Percentiles rank a stretch among this genome's conserved stretches.
phyloP scores from a whole-genome alignment of 2,888 invertebrate genomes.

The Ommatoiulus sabulosus region DNA sequence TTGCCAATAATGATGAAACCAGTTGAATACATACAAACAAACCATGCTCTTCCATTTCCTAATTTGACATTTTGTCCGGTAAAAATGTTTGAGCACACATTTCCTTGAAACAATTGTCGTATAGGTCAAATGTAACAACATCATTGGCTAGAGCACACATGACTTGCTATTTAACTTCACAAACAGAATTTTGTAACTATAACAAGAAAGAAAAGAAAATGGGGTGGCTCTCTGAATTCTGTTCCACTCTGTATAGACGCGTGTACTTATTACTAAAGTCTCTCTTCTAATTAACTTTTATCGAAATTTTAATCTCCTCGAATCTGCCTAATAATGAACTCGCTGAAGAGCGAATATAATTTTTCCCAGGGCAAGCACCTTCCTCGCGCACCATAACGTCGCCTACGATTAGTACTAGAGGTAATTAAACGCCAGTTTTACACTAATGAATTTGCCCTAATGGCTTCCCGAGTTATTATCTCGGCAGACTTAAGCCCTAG shows the following conservation, averaged over 20 bases:
- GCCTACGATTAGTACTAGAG: slow-evolving; percentile 12
- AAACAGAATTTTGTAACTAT: too few relatives aligned
- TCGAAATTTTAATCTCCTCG: slow-evolving; percentile 2
- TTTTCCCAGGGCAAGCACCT: slow-evolving; percentile 6
- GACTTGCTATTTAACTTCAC: too few relatives aligned
- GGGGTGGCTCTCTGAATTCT: too few relatives aligned
- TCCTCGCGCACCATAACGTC: not conserved
- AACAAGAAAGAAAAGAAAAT: too few relatives aligned
- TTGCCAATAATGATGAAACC: too few relatives aligned
- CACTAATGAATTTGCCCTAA: slow-evolving; percentile 43
- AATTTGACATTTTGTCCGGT: too few relatives aligned
- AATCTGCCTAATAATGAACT: slow-evolving; percentile 11
- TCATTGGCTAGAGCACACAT: too few relatives aligned
- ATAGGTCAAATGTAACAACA: too few relatives aligned
- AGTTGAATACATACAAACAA: too few relatives aligned
- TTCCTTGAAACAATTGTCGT: too few relatives aligned
- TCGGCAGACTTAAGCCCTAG: not conserved
- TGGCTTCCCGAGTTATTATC: slow-evolving; percentile 26
- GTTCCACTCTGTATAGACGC: not conserved
- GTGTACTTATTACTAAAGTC: not conserved
- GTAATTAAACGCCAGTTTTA: slow-evolving; percentile 28
- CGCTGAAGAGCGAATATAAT: slow-evolving; percentile 28
- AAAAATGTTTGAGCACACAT: too few relatives aligned
- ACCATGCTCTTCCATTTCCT: too few relatives aligned
- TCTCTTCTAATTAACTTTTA: not conserved